Conservation (phyloP, 2,797 vertebrate genomes). For the Silurus lanzhouensis region DNA sequence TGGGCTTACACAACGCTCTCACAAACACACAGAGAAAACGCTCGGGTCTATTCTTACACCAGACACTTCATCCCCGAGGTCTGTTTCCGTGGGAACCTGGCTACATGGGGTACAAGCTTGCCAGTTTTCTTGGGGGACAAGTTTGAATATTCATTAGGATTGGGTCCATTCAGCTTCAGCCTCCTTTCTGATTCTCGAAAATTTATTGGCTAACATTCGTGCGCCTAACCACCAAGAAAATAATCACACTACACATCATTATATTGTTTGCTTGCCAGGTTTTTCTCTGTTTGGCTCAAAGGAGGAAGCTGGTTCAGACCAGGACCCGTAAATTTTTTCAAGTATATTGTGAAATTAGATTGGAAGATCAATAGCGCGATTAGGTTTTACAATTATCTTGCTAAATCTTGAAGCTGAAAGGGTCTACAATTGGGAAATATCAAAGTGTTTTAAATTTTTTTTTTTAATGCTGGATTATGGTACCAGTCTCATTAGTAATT, state of each 20-base stretch:
- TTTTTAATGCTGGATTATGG: not conserved
- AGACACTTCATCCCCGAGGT: slow-evolving; percentile 27
- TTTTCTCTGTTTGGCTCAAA: not conserved
- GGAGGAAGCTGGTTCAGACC: not conserved
- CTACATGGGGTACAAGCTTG: not conserved
- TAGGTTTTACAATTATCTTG: not conserved
- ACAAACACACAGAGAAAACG: slow-evolving; percentile 19
- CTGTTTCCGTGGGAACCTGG: slow-evolving; percentile 49
- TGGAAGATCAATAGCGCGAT: not conserved
- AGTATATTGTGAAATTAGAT: not conserved
- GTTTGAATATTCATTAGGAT: slow-evolving; percentile 30
- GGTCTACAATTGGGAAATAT: not conserved
- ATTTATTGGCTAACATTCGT: not conserved
- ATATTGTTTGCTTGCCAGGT: not conserved
- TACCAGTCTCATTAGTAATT: too few species aligned
- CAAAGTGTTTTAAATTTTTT: too few species aligned
- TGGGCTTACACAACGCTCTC: slow-evolving; percentile 5
- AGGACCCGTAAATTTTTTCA: not conserved
- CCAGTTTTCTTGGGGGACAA: not conserved
- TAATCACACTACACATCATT: not conserved
- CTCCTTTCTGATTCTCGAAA: not conserved
- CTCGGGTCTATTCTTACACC: slow-evolving; percentile 37
- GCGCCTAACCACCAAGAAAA: too few species aligned
- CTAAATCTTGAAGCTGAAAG: not conserved
- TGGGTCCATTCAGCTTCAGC: not conserved